Evolutionary conservation across 2,888 invertebrate species (phyloP).

Genomic region (Nomada ferruginata): DNA sequence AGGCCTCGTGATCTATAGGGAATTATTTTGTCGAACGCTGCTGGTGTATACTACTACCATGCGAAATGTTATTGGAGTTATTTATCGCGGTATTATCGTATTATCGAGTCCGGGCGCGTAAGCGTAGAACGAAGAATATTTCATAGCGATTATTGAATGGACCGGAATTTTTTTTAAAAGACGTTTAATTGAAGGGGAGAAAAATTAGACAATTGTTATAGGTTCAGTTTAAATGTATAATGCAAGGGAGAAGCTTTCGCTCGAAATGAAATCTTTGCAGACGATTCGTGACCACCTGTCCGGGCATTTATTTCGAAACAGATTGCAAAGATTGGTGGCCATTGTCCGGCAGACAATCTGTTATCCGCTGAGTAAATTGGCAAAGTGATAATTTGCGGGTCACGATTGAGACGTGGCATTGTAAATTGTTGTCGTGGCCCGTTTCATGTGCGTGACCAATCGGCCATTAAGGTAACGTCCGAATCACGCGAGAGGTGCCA

Average conservation of each 20-base stretch:
- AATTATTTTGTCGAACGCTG: conserved; percentile 16
- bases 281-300: conserved; percentile 1
- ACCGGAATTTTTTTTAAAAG: too few species aligned
- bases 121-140: conserved; percentile 3
- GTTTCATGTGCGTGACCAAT: conserved; percentile 77
- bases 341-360: conserved; percentile 63
- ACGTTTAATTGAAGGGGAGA: too few species aligned
- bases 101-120: background rate
- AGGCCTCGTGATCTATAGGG: conserved; percentile 44
- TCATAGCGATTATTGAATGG: too few species aligned
- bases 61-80: conserved; percentile 22
- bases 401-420: conserved; percentile 78
- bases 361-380: conserved; percentile 27
- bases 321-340: conserved; percentile 26
- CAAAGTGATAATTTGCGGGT: conserved; percentile 78
- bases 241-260: background rate
- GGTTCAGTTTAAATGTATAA: background rate
- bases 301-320: background rate
- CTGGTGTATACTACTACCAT: conserved; percentile 13
- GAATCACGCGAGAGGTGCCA: conserved; percentile 78
- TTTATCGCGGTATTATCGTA: conserved; percentile 27
- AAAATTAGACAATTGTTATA: background rate
- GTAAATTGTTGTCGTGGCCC: conserved; percentile 71
- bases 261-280: background rate
- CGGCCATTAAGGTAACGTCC: conserved; percentile 75